Conservation (phyloP, 2,113 vertebrate species). For the Probosciger aterrimus region DNA sequence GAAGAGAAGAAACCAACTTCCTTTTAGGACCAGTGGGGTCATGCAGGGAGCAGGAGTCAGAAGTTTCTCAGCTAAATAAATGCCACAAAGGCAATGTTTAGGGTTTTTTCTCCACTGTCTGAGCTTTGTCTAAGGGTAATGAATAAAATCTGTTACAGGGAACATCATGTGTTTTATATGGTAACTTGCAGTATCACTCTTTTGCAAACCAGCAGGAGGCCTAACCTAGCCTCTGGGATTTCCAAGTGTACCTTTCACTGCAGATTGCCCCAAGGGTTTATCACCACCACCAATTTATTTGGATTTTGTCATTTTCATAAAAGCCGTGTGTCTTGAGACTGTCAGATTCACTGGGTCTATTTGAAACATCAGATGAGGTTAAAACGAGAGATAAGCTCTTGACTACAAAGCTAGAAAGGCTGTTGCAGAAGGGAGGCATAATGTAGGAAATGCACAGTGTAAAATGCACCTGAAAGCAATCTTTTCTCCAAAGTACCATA, state of each 20-base stretch:
- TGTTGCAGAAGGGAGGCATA: neutral
- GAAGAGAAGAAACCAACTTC: neutral
- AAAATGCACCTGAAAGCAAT: neutral
- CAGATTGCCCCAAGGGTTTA: neutral
- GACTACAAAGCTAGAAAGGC: neutral
- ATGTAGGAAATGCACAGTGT: neutral
- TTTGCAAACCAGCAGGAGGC: neutral
- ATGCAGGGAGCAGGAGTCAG: neutral
- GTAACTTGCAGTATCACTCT: neutral
- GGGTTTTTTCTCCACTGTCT: neutral
- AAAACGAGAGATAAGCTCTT: neutral
- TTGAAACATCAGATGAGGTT: neutral
- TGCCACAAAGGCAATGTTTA: neutral
- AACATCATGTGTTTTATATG: neutral
- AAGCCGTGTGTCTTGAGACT: neutral
- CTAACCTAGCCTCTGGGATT: neutral
- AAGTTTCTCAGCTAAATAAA: neutral
- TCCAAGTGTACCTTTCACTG: neutral
- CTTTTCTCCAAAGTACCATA: neutral
- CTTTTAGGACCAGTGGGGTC: neutral
- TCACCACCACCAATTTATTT: neutral
- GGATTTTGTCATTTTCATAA: constrained; percentile 16
- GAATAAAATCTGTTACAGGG: neutral
- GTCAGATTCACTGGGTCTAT: neutral
- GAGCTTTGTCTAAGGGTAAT: neutral